phyloP scores from a whole-genome alignment of 2,888 invertebrate genomes.

The Parelbella ahira region DNA sequence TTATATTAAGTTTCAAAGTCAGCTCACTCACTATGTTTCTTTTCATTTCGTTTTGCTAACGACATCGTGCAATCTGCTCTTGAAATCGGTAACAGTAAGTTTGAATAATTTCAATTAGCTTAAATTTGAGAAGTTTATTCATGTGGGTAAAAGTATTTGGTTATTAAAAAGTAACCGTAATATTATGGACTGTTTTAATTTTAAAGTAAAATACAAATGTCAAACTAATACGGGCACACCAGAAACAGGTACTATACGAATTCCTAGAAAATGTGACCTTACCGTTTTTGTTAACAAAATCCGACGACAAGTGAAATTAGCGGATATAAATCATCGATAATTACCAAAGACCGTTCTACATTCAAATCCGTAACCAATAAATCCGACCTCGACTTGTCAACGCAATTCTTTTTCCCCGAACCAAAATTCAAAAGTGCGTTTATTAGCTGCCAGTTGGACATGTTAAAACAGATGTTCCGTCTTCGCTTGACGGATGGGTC shows the following conservation, averaged over 20 bases:
- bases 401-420: slow-evolving; percentile 34
- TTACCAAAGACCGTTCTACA: slow-evolving; percentile 32
- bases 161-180: too few relatives aligned
- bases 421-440: slow-evolving; percentile 46
- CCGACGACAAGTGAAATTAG: slow-evolving; percentile 27
- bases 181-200: too few relatives aligned
- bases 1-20: slow-evolving; percentile 46
- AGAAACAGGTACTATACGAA: too few relatives aligned
- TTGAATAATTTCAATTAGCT: too few relatives aligned
- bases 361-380: slow-evolving; percentile 34
- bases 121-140: too few relatives aligned
- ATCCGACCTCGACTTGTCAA: slow-evolving; percentile 34
- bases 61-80: too few relatives aligned
- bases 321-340: slow-evolving; percentile 32
- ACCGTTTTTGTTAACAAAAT: slow-evolving; percentile 30
- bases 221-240: too few relatives aligned
- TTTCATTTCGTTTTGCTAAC: slow-evolving; percentile 3
- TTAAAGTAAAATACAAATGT: too few relatives aligned
- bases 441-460: slow-evolving; percentile 69
- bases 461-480: slow-evolving; percentile 77
- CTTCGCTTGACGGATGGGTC: slow-evolving; percentile 74
- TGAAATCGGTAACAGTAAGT: too few relatives aligned
- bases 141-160: too few relatives aligned
- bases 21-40: slow-evolving; percentile 22
- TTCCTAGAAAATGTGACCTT: too few relatives aligned